phyloP scores from a whole-genome alignment of 2,113 vertebrate species.

The Lophura nycthemera region DNA sequence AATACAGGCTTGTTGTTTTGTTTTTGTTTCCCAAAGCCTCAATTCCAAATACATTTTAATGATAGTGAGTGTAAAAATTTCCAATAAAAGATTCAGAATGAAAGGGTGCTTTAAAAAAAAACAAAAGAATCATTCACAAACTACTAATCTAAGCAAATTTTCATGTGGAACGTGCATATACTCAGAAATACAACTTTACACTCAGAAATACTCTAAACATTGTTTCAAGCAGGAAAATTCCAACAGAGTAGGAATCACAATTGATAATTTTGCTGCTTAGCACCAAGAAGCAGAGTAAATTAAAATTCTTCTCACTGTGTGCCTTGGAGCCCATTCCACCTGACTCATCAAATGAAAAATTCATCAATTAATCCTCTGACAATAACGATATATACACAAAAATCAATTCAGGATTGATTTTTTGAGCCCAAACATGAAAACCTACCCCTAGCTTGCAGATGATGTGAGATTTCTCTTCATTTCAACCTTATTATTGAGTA shows the following conservation, averaged over 20 bases:
- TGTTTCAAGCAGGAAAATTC: slow-evolving; percentile 54
- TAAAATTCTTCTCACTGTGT: slow-evolving; percentile 84
- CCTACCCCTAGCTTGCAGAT: slow-evolving; percentile 74
- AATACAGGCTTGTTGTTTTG: neutral
- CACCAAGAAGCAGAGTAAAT: slow-evolving; percentile 75
- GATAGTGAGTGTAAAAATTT: neutral
- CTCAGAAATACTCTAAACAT: neutral
- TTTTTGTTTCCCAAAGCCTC: neutral
- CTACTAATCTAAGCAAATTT: neutral
- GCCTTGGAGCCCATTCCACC: slow-evolving; percentile 76
- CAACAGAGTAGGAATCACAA: slow-evolving; percentile 61
- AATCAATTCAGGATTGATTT: slow-evolving; percentile 89
- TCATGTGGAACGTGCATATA: neutral
- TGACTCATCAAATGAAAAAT: slow-evolving; percentile 92
- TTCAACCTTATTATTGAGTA: slow-evolving; percentile 81
- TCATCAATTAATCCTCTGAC: slow-evolving; percentile 91
- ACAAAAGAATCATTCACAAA: neutral
- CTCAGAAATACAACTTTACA: slow-evolving; percentile 14
- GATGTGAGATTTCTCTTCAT: slow-evolving; percentile 85
- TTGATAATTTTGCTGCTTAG: slow-evolving; percentile 69
- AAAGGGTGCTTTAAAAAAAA: fast-evolving
- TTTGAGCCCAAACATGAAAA: slow-evolving; percentile 81
- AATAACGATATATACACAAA: slow-evolving; percentile 87
- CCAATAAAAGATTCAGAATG: neutral
- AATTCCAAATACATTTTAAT: neutral